Base-by-base conservation (phyloP, 2,797 vertebrate species). In the Girardinus metallicus region DNA sequence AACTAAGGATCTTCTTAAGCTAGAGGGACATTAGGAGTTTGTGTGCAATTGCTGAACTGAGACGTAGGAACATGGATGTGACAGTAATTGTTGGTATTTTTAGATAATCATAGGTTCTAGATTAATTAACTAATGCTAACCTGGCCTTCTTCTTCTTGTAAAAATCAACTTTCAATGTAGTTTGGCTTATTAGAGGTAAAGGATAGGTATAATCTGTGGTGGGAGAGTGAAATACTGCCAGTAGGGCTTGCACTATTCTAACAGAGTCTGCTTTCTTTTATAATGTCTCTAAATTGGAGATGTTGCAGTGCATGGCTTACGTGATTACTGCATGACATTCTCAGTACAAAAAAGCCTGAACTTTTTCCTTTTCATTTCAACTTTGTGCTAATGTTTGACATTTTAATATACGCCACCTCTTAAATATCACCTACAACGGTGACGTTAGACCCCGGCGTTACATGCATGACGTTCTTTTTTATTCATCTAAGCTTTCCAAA, bases 1-100 rank as follows among this genome's bases (percentile, higher is more conserved):
- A 18, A 31, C 39, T 80, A 34, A 74, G 18, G 55, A 39, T 44
- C 15, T 31, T 46, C 41, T 31, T 49, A 49, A 71, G 51, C 57
- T 39, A 71, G 8, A 77, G 74, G 60, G 47, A 83, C 76, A 78
- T 4, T 9, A 83, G 47, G 46, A 12, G 73, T 64, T n/a, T 80
- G 18, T 68, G 49, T 43, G 18, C 26, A 75, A 39, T 39, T 18
- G 44, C 36, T 85, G 36, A 47, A 18, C 51, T 57, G 62, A 57
- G 47, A 83, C 44, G n/a, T 71, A 75, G 75, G 41, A 73, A 71
- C 39, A 66, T 51, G 49, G 5, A 31, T 83, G 66, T 78, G 82
- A 83, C 71, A 83, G 78, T 87, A 84, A 86, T 88, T 83, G 74
- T 51, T 83, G 79, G 51, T 89, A 36, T 78, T 83, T 83, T 80